phyloP scores from a whole-genome alignment of 2,888 invertebrate genomes.

The Nasonovia ribisnigri region DNA sequence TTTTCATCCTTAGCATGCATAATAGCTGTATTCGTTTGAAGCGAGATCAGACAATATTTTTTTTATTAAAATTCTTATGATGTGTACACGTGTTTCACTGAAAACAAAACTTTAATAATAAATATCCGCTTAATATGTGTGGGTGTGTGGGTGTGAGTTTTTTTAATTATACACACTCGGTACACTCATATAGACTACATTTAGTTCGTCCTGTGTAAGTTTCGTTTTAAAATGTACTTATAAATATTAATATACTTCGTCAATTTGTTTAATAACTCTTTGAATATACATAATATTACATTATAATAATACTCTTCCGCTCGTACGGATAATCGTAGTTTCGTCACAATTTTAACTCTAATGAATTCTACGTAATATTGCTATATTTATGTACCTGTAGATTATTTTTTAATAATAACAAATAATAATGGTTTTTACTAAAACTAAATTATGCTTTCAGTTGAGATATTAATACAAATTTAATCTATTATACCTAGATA shows the following conservation, averaged over 20 bases:
- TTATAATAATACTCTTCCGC: neutral
- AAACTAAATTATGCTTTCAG: neutral
- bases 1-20: neutral
- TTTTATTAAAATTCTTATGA: neutral
- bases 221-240: neutral
- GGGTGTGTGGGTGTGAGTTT: neutral
- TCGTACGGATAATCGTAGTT: neutral
- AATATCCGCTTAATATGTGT: neutral
- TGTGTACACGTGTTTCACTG: neutral
- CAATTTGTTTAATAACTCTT: neutral
- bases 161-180: neutral
- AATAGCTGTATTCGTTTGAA: neutral
- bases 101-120: conserved; percentile 14
- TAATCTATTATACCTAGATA: too few relatives aligned
- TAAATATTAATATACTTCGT: neutral
- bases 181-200: neutral
- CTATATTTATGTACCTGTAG: neutral
- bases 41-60: neutral
- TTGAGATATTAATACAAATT: neutral
- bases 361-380: neutral
- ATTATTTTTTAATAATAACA: neutral
- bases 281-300: neutral
- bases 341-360: neutral
- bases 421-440: neutral
- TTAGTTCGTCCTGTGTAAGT: neutral